Base-by-base conservation (phyloP, 1,140 invertebrate species). In the Lepidurus apus region DNA sequence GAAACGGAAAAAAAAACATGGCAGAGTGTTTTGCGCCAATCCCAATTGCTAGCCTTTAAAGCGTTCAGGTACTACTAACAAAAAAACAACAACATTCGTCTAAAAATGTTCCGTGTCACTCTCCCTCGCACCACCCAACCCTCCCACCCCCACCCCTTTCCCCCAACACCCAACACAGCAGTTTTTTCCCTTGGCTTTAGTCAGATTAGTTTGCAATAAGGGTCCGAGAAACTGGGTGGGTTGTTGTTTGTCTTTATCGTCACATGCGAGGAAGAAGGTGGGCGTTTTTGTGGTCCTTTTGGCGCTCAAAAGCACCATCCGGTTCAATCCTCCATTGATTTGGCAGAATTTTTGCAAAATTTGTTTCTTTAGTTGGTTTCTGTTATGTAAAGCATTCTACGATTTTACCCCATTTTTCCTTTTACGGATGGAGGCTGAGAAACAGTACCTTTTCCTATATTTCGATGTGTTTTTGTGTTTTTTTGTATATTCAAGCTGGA, bases 21-120 rank as follows among this genome's bases (percentile, higher is more conserved):
- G 53, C 53, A 65, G 53, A n/a, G 53, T 65, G 34, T 65, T 21
- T 13, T 65, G 53, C 53, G 53, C 53, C 53, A 65, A 65, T 65
- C 53, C 53, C 53, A 65, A 65, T 65, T 65, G 53, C 53, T 65
- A 65, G 53, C 53, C 53, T 65, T 65, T 65, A 65, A 65, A 65
- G 53, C 53, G 53, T 65, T 65, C 53, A 65, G 53, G 53, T 65
- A 65, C 34, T 34, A 34, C 34, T 65, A 65, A 13, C 21, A 65
- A 13, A 65, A 65, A 21, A 65, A 7, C 21, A 21, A 65, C 17
- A 65, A 47, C 17, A 65, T n/a, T 65, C 53, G 21, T 65, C 53
- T 47, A 6, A 21, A 65, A 21, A 65, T 65, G 53, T 65, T 65
- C 21, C 53, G 53, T 65, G 53, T 65, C 53, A 21, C 53, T 34